Conservation (phyloP, 2,113 vertebrate genomes). For the Xenus cinereus region DNA sequence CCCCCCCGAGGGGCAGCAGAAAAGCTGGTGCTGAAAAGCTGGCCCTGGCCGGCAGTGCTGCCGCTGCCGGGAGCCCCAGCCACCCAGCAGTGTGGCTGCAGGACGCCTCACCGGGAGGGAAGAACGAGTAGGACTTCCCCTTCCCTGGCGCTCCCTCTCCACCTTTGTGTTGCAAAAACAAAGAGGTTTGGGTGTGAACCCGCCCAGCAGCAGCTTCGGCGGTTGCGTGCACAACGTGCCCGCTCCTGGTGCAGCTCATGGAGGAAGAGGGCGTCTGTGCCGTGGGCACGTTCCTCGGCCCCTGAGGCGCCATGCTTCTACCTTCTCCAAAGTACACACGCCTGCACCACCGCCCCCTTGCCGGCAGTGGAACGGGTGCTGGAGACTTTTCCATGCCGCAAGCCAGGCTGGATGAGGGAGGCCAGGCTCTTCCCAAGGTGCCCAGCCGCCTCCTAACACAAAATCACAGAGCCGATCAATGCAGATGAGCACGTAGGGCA, state of each 20-base stretch:
- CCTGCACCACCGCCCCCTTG: neutral
- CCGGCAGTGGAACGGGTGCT: neutral
- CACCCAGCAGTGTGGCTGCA: neutral
- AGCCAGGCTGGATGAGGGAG: conserved; percentile 16
- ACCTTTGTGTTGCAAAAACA: conserved; percentile 57
- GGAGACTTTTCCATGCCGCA: conserved; percentile 42
- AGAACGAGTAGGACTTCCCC: conserved; percentile 31
- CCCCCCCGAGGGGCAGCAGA: neutral
- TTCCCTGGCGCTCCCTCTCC: neutral
- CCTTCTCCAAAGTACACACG: conserved; percentile 10
- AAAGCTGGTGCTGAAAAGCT: neutral
- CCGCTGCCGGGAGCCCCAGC: neutral
- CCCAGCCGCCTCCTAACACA: neutral
- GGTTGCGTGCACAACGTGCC: conserved; percentile 58
- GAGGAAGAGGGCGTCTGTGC: conserved; percentile 15
- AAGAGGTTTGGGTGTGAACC: conserved; percentile 42
- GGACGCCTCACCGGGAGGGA: neutral
- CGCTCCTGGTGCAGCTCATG: conserved; percentile 11
- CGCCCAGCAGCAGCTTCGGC: neutral
- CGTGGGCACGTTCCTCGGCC: neutral
- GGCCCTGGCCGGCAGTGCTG: neutral
- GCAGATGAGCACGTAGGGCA: conserved; percentile 19
- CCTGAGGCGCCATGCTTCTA: conserved; percentile 31
- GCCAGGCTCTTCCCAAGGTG: neutral
- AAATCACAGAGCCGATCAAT: neutral